Evolutionary conservation across 2,888 invertebrate genomes (phyloP), one percentile per base, ranked within the genome.

Genomic region (Prosapia bicincta): DNA sequence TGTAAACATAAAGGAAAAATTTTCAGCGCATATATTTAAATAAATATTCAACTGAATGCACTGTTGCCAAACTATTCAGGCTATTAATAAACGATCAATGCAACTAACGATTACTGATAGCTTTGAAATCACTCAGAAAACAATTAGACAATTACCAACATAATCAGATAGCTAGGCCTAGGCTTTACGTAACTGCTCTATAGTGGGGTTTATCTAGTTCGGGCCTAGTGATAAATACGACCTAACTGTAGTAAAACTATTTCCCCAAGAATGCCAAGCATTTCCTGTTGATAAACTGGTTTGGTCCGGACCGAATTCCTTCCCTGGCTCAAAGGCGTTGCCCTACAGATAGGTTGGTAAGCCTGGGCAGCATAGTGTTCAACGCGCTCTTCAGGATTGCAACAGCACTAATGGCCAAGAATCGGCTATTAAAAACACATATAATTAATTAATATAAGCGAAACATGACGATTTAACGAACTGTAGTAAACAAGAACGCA

Each of bases 261-360:
- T 73, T 73, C 28, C 69, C 67, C 32, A 20, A 32, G 73, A 68
- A 73, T 69, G 68, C 30, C 26, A 25, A 24, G 73, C 43, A 73
- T 73, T 73, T 73, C 73, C 73, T 73, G 73, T 54, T 54, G 54
- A 54, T 54, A 54, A 54, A 54, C 54, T 54, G 54, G 54, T 54
- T 54, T 54, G 54, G 54, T 54, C 13, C 54, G 20, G 54, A 15
- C 54, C 54, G 54, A 54, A 54, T 54, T 54, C 54, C 54, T 54
- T 54, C 54, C 5, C 54, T 20, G 54, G 20, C 54, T 54, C 54
- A 54, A 54, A 54, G 54, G 54, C 54, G 54, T 54, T 54, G 54
- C 20, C 54, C 54, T 54, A 54, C 54, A 54, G 54, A 20, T 54
- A 20, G n/a, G 20, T 54, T 54, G 54, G 54, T 54, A 54, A 5